Conservation (phyloP, 2,113 vertebrate genomes). For the Cisticola juncidis region DNA sequence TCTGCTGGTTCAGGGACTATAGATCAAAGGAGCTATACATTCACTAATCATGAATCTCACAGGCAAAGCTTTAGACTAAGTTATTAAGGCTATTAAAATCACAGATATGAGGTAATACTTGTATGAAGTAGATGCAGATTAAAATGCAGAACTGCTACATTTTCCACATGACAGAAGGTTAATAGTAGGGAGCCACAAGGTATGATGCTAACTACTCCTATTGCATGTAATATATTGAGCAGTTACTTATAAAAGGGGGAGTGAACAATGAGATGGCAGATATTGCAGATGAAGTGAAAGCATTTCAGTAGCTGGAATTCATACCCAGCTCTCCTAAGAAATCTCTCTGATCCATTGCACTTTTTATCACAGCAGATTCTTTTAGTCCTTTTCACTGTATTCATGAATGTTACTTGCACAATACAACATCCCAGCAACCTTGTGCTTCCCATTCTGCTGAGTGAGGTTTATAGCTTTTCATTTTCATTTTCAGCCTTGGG, state of each 20-base stretch:
- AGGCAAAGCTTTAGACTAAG: neutral
- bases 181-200: neutral
- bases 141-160: slow-evolving; percentile 7
- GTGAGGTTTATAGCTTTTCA: slow-evolving; percentile 56
- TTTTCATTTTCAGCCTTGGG: slow-evolving; percentile 44
- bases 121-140: slow-evolving; percentile 16
- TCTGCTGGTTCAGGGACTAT: neutral
- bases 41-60: neutral
- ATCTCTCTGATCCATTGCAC: neutral
- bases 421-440: slow-evolving; percentile 7
- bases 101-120: neutral
- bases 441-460: slow-evolving; percentile 52
- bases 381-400: slow-evolving; percentile 25
- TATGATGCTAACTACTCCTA: neutral
- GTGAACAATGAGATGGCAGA: slow-evolving; percentile 22
- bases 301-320: slow-evolving; percentile 10
- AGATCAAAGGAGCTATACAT: neutral
- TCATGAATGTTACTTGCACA: slow-evolving; percentile 24
- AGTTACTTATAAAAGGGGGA: neutral
- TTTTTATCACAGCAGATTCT: slow-evolving; percentile 33
- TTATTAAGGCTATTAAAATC: neutral
- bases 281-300: slow-evolving; percentile 8
- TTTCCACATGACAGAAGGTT: slow-evolving; percentile 22
- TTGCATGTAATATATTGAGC: neutral
- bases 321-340: neutral